Evolutionary conservation across 2,888 invertebrate species (phyloP).

Genomic region (Siphlonurus alternatus): DNA sequence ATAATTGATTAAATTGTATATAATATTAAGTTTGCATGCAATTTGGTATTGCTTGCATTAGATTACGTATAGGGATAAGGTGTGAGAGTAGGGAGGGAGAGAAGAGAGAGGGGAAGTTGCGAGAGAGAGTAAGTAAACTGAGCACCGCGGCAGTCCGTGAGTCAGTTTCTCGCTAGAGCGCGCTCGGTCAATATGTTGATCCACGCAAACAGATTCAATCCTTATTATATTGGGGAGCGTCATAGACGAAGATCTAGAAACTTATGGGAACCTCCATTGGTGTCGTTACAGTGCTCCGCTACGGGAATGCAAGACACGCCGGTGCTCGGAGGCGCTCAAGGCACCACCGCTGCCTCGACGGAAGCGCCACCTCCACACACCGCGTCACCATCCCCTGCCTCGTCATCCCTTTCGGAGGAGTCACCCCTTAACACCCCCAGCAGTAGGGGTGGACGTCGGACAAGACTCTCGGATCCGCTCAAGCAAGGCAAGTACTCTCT

Average conservation of each 20-base stretch:
- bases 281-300: neutral
- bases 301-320: neutral
- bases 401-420: neutral
- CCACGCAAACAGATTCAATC: neutral
- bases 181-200: neutral
- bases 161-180: neutral
- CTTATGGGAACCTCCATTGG: neutral
- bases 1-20: neutral
- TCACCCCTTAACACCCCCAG: neutral
- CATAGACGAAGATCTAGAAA: neutral
- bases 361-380: neutral
- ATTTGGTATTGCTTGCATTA: neutral
- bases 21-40: too few species aligned
- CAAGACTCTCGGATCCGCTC: neutral
- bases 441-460: neutral
- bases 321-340: neutral
- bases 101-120: neutral
- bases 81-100: neutral
- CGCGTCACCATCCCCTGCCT: neutral
- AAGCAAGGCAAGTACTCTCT: neutral
- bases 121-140: neutral
- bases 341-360: neutral
- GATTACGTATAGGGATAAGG: neutral
- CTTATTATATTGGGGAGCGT: neutral
- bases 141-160: neutral